Percentiles rank a stretch among this genome's conserved stretches.
phyloP scores from a whole-genome alignment of 2,888 invertebrate genomes.

The Athetis lepigone region DNA sequence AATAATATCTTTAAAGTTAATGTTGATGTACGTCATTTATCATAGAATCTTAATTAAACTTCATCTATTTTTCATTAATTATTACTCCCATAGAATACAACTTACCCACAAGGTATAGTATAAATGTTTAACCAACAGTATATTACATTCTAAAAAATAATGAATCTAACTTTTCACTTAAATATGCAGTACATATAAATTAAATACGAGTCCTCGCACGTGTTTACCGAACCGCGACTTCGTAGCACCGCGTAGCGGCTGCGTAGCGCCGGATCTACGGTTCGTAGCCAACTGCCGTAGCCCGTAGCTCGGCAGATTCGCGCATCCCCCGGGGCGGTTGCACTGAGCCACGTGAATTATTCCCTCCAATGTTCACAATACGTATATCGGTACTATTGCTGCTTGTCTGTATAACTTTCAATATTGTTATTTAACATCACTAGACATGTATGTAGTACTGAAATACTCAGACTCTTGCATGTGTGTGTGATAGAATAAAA shows the following conservation, averaged over 20 bases:
- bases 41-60: background rate
- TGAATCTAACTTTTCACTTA: constrained; percentile 48
- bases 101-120: background rate
- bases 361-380: constrained; percentile 64
- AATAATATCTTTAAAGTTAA: background rate
- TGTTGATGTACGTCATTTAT: background rate
- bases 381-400: constrained; percentile 67
- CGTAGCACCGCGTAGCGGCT: constrained; percentile 79
- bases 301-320: constrained; percentile 72
- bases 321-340: constrained; percentile 75
- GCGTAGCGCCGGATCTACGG: constrained; percentile 80
- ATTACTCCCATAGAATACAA: background rate
- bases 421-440: constrained; percentile 7
- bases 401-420: constrained; percentile 42
- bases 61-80: background rate
- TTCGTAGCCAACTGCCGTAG: constrained; percentile 86
- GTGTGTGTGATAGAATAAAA: constrained; percentile 42
- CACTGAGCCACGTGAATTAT: constrained; percentile 72
- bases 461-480: constrained; percentile 16
- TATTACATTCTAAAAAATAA: background rate
- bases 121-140: background rate
- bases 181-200: constrained; percentile 50
- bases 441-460: constrained; percentile 25
- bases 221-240: constrained; percentile 69
- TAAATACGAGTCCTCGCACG: constrained; percentile 68